phyloP scores from a whole-genome alignment of 2,113 vertebrate species.

The Cyprinodon variegatus region DNA sequence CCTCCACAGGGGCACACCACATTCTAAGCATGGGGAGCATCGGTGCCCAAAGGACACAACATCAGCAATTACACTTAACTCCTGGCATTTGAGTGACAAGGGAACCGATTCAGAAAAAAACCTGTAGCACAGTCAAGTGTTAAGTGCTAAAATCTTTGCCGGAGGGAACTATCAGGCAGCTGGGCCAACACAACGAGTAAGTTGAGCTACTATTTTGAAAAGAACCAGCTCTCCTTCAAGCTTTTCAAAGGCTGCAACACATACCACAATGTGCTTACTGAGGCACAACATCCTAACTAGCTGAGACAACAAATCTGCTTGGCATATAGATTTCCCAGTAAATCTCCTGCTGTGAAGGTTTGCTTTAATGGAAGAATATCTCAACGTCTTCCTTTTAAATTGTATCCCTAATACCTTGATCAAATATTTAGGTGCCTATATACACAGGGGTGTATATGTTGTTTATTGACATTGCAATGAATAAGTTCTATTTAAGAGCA shows the following conservation, averaged over 20 bases:
- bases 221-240: conserved; percentile 29
- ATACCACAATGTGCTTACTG: conserved; percentile 35
- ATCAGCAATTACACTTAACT: conserved; percentile 55
- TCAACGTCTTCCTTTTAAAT: conserved; percentile 3
- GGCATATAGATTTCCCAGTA: conserved; percentile 12
- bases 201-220: conserved; percentile 37
- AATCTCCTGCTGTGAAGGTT: conserved; percentile 20
- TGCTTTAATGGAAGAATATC: conserved; percentile 32
- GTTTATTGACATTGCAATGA: not conserved
- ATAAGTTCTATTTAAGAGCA: not conserved
- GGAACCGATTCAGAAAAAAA: conserved; percentile 55
- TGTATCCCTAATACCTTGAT: not conserved
- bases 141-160: conserved; percentile 48
- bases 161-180: conserved; percentile 31
- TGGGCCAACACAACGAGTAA: conserved; percentile 32
- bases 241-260: conserved; percentile 25
- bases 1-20: conserved; percentile 23
- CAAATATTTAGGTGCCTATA: not conserved
- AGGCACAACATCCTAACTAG: conserved; percentile 37
- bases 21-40: conserved; percentile 10
- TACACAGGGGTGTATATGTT: not conserved
- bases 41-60: conserved; percentile 41
- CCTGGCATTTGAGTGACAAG: conserved; percentile 55
- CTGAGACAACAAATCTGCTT: conserved; percentile 36
- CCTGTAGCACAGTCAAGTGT: conserved; percentile 26